Base-by-base conservation (phyloP, 2,113 vertebrate species). In the Progne subis region DNA sequence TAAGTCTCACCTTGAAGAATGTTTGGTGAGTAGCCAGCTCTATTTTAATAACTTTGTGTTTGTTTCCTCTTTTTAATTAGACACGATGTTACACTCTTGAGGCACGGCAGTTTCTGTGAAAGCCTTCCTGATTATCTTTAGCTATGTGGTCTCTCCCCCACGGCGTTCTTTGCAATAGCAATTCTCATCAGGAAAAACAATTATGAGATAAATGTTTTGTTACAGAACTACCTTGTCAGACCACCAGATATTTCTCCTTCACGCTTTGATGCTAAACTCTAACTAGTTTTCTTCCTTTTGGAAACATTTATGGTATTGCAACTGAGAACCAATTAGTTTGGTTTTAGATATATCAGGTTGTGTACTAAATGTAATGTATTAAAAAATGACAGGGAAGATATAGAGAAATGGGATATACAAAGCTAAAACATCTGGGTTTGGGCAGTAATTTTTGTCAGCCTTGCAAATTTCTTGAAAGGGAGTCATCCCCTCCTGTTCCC, bases 1-100 rank as follows among this genome's bases (percentile, higher is more conserved):
- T 96, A 97, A 94, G 71, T 98, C 97, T 80, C 98, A 98, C 78
- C 96, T 98, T 16, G 99, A 99, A 72, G 98, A 99, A 29, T 99
- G 99, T 96, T 97, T 99, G 98, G 99, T 99, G 57, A 98, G 98
- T 96, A 29, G 61, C 82, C 14, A 9, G 49, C 34, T 93, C 72
- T 86, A 2, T 86, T 80, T 80, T 44, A 43, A 37, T 69, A 32
- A 12, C 39, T 88, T 46, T 15, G 12, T 69, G 37, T 65, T 56
- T 77, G n/a, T 63, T 71, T 80, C 28, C 15, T 37, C 32, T 68
- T 77, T 69, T 69, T 47, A 71, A 82, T 92, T 50, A 65, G 39
- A 28, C 26, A 55, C 8, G 34, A 57, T 50, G 32, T 76, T 89
- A 20, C 61, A 52, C 75, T 70, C 65, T 17, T 12, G 63, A 68